These are phyloP conservation scores for Epistrophe eligans DNA, from an alignment of 2,888 invertebrate genomes.

Conservation along the genomic window DNA sequence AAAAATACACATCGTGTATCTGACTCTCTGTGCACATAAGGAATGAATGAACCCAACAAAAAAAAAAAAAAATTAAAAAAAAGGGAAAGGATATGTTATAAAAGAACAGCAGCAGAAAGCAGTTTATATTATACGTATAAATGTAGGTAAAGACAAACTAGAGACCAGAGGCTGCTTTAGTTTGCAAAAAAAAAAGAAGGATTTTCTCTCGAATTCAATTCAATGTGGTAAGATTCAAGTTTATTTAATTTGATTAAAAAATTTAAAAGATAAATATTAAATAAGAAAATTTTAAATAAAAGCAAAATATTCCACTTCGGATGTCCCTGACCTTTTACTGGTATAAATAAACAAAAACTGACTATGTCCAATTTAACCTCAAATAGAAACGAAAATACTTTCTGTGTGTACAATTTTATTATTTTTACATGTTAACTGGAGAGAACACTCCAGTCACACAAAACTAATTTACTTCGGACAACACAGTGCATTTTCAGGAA, in stretches of 20 bases:
- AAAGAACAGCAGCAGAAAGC: slow-evolving; percentile 8
- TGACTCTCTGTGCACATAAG: slow-evolving; percentile 21
- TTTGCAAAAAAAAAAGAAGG: background rate
- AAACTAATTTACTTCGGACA: no score
- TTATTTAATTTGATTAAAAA: slow-evolving; percentile 1
- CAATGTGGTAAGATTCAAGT: background rate
- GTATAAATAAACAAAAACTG: background rate
- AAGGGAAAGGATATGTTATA: slow-evolving; percentile 9
- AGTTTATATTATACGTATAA: background rate
- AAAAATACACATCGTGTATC: slow-evolving; percentile 5
- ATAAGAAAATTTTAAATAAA: background rate
- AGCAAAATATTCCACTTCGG: background rate
- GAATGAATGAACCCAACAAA: slow-evolving; percentile 1
- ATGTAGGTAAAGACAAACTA: slow-evolving; percentile 14
- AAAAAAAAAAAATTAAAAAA: background rate
- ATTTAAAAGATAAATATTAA: background rate
- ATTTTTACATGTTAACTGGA: background rate
- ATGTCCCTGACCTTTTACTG: background rate
- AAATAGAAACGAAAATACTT: no score
- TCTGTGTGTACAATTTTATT: background rate
- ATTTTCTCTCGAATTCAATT: slow-evolving; percentile 1
- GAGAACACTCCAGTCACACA: no score
- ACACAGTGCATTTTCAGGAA: no score
- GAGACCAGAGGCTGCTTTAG: background rate
- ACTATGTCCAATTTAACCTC: background rate